phyloP scores from a whole-genome alignment of 2,113 vertebrate species.

The cattle (Bos taurus) region ARS-UCD2.0 NC_037333.1:53110001-53110500 shows the following conservation, averaged over 20 bases:
- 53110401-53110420: neutral
- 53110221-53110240: neutral
- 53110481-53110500: neutral
- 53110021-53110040: neutral
- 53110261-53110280: neutral
- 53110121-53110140: neutral
- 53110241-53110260: neutral
- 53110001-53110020: neutral
- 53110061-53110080: neutral
- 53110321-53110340: neutral
- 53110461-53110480: neutral
- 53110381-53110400: neutral
- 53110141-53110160: neutral
- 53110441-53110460: fast-evolving
- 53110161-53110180: neutral
- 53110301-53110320: neutral
- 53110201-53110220: neutral
- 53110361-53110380: neutral
- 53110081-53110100: neutral
- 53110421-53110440: neutral
- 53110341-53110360: neutral
- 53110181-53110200: neutral
- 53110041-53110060: neutral
- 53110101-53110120: neutral
- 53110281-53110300: neutral